Evolutionary conservation across 2,888 invertebrate genomes (phyloP), one percentile per base, ranked within the genome.

Genomic region (Stenotaenia linearis): DNA sequence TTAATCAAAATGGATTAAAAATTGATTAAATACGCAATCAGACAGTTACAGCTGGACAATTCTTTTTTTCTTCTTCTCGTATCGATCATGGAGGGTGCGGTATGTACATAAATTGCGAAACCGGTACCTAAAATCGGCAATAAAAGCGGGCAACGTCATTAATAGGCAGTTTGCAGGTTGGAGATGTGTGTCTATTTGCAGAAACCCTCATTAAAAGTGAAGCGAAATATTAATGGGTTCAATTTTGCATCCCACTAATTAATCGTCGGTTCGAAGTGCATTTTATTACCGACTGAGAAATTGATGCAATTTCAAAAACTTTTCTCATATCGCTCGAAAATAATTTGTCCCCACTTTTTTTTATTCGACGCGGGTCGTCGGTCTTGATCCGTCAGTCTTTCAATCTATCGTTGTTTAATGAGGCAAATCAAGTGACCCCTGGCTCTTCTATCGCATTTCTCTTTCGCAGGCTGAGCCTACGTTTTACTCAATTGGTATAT

Each of bases 401-500:
- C 50, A 50, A 50, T 50, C 69, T 69, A 28, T 69, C 25, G 69
- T 15, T 23, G 69, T 69, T 69, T 69, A 69, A 69, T 69, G 69
- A 69, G 69, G 69, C 69, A 69, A 23, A 69, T 69, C 69, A 69
- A 69, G 69, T 69, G 69, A 69, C 69, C 69, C 69, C 69, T 69
- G 69, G 69, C 69, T 69, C 69, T 69, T 69, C 25, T 28, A 69
- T 69, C 69, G 69, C 28, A 69, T 69, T 69, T 69, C 69, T 69
- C 69, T 25, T 25, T 18, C 32, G 32, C 32, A 4, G 12, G 12
- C 45, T 4, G 4, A 4, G 12, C 15, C 18, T 18, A 4, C 69
- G 69, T 69, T 69, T 69, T 69, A 69, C 69, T 69, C 25, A n/a
- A 50, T 50, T 50, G 50, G 25, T 69, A 69, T 69, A 23, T 69